Evolutionary conservation across 2,797 vertebrate genomes (phyloP).

Genomic region (Coilia nasus): DNA sequence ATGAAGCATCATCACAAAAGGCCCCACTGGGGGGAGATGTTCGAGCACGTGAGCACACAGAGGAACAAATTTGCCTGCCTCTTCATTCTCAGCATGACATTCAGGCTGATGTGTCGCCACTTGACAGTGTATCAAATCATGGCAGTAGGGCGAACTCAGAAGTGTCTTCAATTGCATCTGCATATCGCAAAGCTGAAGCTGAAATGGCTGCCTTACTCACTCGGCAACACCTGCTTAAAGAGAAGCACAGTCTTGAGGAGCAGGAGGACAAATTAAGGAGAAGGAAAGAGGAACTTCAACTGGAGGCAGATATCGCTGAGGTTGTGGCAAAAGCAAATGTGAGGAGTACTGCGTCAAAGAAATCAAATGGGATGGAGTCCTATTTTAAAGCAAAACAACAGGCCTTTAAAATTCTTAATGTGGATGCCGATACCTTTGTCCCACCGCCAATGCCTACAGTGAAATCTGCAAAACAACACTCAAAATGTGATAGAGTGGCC

Average conservation of each 20-base stretch:
- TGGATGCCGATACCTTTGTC: conserved; percentile 32
- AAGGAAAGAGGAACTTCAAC: conserved; percentile 23
- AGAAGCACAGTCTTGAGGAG: conserved; percentile 36
- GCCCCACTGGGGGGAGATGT: neutral
- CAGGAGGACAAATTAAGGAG: conserved; percentile 27
- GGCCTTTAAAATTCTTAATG: neutral
- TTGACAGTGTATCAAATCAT: conserved; percentile 32
- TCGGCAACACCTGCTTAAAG: conserved; percentile 21
- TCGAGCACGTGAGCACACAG: neutral
- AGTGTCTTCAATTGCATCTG: conserved; percentile 25
- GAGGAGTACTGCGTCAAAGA: neutral
- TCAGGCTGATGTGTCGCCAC: conserved; percentile 17
- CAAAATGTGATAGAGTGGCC: too few relatives aligned
- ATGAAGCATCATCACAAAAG: neutral
- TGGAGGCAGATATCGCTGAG: neutral
- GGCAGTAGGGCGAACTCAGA: conserved; percentile 31
- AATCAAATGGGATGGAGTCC: conserved; percentile 31
- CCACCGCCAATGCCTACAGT: neutral
- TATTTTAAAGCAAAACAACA: conserved; percentile 20
- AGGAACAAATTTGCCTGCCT: neutral
- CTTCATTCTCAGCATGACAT: neutral
- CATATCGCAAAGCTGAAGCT: conserved; percentile 30
- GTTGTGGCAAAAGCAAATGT: neutral
- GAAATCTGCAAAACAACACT: too few relatives aligned
- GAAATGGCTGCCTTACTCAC: conserved; percentile 37